A percentile compares a stretch with the other conserved stretches of the same genome.
Conservation (phyloP, 2,888 invertebrate genomes). For the Ornithoptera alexandrae region DNA sequence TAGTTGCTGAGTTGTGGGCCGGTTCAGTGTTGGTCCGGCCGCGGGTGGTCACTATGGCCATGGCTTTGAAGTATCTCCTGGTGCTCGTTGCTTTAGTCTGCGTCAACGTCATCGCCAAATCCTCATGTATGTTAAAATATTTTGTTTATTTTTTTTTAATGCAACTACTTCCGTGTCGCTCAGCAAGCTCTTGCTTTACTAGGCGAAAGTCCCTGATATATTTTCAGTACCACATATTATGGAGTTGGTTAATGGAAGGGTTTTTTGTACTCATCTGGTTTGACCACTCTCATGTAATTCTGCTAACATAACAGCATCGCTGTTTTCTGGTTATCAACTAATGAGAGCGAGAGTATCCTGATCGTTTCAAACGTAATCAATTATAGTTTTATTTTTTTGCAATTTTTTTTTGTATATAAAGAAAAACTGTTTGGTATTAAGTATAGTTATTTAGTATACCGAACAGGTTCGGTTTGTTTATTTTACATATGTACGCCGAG, state of each 20-base stretch:
- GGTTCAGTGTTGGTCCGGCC: slow-evolving; percentile 50
- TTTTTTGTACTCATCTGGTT: too few species aligned
- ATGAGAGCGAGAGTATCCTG: too few species aligned
- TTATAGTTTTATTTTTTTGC: too few species aligned
- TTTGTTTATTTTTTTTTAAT: slow-evolving; percentile 8
- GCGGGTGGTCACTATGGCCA: slow-evolving; percentile 61
- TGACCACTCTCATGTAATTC: too few species aligned
- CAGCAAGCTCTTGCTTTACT: too few species aligned
- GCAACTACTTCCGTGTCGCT: too few species aligned
- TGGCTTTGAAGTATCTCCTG: slow-evolving; percentile 62
- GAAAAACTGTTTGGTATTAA: slow-evolving; percentile 9
- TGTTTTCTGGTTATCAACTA: too few species aligned
- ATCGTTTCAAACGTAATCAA: too few species aligned
- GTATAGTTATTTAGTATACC: slow-evolving; percentile 10
- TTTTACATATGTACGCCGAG: slow-evolving; percentile 5
- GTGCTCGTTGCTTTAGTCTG: slow-evolving; percentile 55
- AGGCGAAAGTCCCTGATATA: too few species aligned
- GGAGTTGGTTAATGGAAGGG: too few species aligned
- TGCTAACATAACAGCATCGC: too few species aligned
- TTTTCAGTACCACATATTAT: too few species aligned
- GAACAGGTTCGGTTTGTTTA: slow-evolving; percentile 25
- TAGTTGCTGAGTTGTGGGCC: slow-evolving; percentile 41
- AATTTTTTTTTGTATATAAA: background rate
- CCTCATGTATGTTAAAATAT: slow-evolving; percentile 58
- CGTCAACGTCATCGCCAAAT: slow-evolving; percentile 59